Evolutionary conservation across 2,888 invertebrate species (phyloP).

Genomic region (Baccha elongata): DNA sequence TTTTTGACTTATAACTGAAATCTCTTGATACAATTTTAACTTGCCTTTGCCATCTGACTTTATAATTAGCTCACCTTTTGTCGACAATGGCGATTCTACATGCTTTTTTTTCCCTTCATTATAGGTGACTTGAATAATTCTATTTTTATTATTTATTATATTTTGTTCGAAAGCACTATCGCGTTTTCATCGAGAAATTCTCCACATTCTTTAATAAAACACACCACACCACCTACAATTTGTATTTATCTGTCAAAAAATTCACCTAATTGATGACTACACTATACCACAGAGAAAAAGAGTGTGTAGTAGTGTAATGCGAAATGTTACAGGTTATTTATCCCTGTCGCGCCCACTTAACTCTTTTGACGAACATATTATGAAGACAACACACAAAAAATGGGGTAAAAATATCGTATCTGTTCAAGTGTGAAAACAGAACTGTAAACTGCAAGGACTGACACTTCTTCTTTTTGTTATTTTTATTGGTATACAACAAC

Average conservation of each 20-base stretch:
- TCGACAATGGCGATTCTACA: constrained; percentile 3
- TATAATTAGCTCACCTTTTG: constrained; percentile 24
- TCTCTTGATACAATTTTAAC: not conserved
- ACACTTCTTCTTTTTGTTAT: constrained; percentile 10
- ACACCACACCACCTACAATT: constrained; percentile 24
- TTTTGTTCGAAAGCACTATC: constrained; percentile 32
- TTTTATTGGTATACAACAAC: not conserved
- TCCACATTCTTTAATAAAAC: constrained; percentile 17
- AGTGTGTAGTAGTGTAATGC: constrained; percentile 17
- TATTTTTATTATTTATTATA: constrained; percentile 41
- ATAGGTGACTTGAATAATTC: constrained; percentile 14
- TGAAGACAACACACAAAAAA: not conserved
- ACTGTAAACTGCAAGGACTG: constrained; percentile 41
- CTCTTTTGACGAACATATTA: constrained; percentile 1
- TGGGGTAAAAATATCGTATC: constrained; percentile 6
- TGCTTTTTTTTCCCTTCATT: constrained; percentile 11
- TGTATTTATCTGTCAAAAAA: constrained; percentile 53
- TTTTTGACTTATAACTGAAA: constrained; percentile 8
- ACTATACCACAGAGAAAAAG: not conserved
- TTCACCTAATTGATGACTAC: constrained; percentile 35
- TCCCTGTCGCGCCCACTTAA: constrained; percentile 25
- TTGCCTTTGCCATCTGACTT: not conserved
- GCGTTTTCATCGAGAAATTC: constrained; percentile 39
- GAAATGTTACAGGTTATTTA: constrained; percentile 29
- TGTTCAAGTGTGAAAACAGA: constrained; percentile 38